These are phyloP conservation scores for Thysanoteuthis rhombus DNA, from an alignment of 2,888 invertebrate species.

Conservation along the genomic window DNA sequence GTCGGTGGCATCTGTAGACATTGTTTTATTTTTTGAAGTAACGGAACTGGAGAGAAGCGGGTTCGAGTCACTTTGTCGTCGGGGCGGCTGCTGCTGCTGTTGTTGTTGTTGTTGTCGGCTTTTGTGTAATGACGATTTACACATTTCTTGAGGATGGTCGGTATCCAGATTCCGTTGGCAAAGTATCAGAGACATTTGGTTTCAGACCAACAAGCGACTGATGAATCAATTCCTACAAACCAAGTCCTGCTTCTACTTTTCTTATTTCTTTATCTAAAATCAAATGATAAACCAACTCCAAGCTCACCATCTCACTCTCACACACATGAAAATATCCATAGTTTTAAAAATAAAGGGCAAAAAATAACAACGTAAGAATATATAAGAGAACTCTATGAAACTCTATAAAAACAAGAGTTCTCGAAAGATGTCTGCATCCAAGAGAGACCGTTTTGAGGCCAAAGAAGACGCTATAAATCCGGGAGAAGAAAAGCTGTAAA, in stretches of 20 bases:
- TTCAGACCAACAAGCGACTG: too few relatives aligned
- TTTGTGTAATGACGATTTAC: not conserved
- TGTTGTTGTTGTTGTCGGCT: not conserved
- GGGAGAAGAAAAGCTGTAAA: not conserved
- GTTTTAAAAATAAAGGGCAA: not conserved
- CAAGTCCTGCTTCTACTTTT: not conserved
- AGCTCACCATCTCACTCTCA: too few relatives aligned
- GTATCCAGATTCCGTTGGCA: not conserved
- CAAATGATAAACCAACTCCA: not conserved
- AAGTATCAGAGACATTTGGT: not conserved
- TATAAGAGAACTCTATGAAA: not conserved
- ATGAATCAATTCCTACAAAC: too few relatives aligned
- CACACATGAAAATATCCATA: not conserved
- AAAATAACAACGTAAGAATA: not conserved
- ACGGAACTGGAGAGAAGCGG: too few relatives aligned
- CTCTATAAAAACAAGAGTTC: not conserved
- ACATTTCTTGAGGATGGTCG: not conserved
- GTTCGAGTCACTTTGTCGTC: not conserved
- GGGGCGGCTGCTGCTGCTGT: not conserved
- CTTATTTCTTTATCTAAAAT: not conserved
- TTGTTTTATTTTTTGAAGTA: not conserved
- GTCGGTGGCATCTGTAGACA: not conserved
- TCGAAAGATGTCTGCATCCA: not conserved
- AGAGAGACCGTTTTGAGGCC: not conserved
- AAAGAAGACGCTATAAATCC: too few relatives aligned